Evolutionary conservation across 2,797 vertebrate species (phyloP), one percentile per base, ranked within the genome.

Genomic region (Sebastolobus alascanus): DNA sequence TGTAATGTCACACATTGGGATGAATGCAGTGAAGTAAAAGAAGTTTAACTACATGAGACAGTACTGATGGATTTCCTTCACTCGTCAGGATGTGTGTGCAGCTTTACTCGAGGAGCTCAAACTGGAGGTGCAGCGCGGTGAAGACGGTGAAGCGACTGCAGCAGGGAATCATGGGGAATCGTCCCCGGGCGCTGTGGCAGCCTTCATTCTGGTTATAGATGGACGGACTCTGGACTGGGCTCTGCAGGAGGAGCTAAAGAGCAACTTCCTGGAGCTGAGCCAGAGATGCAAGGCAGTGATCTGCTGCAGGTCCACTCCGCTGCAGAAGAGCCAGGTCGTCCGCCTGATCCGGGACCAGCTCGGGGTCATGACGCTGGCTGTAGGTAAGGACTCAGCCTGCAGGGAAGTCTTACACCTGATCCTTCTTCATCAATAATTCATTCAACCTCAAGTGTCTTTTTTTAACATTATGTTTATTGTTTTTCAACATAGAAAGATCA

Each of bases 261-360:
- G 29, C 16, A 63, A 80, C 43, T 99, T 99, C 85, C 88, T 99
- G 83, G 95, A 96, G 75, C 94, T 99, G 70, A 95, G 97, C 9
- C 75, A 75, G 8, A 82, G 75, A 27, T 98, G 98, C 86, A 96
- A 93, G 2, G 96, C 97, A 0, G 98, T 99, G 74, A 94, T 99
- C 87, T 99, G 98, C 93, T 99, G 98, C 92, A 95, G 94, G 69
- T 98, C 97, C 70, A 99, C 98, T 0, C 98, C 98, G 0, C 94
- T 99, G 74, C 98, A 99, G 94, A 99, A 99, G 92, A 99, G 98
- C 67, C 92, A 97, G 74, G 96, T 99, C 87, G 97, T 99, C 5
- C 96, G 71, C 33, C 81, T 98, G 84, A 93, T 99, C n/a, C 95
- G 95, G 61, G 96, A 87, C 79, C 93, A 95, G 40, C 95, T 98